These are phyloP conservation scores for Ursus arctos DNA, from an alignment of 2,113 vertebrate genomes.

Conservation along the genomic window DNA sequence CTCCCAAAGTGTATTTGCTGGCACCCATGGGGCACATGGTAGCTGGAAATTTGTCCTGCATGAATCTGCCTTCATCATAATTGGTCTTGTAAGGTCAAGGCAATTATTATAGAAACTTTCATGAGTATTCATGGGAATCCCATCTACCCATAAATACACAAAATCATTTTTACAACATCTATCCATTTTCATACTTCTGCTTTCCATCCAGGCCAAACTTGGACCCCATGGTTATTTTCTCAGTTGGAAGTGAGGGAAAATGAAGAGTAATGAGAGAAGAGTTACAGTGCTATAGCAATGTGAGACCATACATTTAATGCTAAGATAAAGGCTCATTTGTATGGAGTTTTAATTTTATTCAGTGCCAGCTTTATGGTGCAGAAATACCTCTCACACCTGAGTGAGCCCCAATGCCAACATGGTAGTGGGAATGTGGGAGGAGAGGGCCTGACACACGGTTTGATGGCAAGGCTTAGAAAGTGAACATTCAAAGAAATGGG, in stretches of 20 bases:
- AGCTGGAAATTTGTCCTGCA: background rate
- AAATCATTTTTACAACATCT: background rate
- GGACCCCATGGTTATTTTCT: background rate
- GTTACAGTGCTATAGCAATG: background rate
- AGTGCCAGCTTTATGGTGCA: background rate
- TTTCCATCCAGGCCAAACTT: background rate
- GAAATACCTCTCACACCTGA: background rate
- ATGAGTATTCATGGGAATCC: background rate
- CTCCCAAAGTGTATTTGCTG: background rate
- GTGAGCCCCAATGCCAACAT: background rate
- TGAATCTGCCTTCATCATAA: background rate
- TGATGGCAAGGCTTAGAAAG: background rate
- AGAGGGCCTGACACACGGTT: background rate
- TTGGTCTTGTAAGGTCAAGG: background rate
- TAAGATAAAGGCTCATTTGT: background rate
- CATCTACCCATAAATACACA: background rate
- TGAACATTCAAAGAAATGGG: too few relatives aligned
- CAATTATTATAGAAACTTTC: background rate
- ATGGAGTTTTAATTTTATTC: background rate
- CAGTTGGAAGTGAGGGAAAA: background rate
- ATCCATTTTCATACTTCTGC: background rate
- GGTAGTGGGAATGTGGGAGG: background rate
- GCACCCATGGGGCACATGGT: background rate
- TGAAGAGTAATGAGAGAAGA: background rate
- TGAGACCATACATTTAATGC: background rate